A percentile compares a stretch with the other conserved stretches of the same genome.
Conservation (phyloP, 23 tunicate species). For the Diplosoma virens region DNA sequence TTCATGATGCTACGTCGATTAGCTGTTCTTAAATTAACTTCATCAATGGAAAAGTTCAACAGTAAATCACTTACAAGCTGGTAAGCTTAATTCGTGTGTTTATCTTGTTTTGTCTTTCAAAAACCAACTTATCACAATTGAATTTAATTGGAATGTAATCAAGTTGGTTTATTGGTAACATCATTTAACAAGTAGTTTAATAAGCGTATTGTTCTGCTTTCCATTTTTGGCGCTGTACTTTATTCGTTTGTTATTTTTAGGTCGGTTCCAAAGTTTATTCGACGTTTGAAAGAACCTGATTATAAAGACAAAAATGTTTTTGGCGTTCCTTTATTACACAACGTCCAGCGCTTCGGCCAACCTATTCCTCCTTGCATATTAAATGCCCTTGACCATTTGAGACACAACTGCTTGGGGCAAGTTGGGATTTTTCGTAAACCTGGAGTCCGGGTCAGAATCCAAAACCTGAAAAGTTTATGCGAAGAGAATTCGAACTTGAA, state of each 20-base stretch:
- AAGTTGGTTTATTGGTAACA: too few relatives aligned
- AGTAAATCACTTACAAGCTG: constrained; percentile 56
- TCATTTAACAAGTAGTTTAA: too few relatives aligned
- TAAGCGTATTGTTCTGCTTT: too few relatives aligned
- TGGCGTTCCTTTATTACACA: constrained; percentile 74
- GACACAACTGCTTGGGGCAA: constrained; percentile 49
- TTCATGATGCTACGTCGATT: constrained; percentile 74
- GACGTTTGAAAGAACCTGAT: constrained; percentile 54
- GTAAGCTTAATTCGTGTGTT: too few relatives aligned
- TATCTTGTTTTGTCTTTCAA: too few relatives aligned
- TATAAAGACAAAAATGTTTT: constrained; percentile 73
- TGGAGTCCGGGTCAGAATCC: constrained; percentile 73
- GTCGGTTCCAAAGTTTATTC: constrained; percentile 87
- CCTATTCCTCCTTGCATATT: constrained; percentile 71
- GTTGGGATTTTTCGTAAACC: constrained; percentile 87
- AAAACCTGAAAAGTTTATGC: constrained; percentile 48
- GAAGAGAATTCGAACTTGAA: constrained; percentile 50
- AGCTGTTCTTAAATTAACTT: constrained; percentile 73
- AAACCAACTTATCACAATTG: too few relatives aligned
- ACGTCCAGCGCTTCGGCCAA: constrained; percentile 66
- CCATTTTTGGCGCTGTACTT: too few relatives aligned
- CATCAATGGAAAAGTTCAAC: constrained; percentile 82
- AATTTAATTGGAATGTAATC: too few relatives aligned
- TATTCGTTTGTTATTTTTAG: constrained; percentile 11
- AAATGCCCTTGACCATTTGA: constrained; percentile 58